A percentile compares a stretch with the other conserved stretches of the same genome.
phyloP scores from a whole-genome alignment of 1,140 invertebrate genomes.

The Caerostris darwini region DNA sequence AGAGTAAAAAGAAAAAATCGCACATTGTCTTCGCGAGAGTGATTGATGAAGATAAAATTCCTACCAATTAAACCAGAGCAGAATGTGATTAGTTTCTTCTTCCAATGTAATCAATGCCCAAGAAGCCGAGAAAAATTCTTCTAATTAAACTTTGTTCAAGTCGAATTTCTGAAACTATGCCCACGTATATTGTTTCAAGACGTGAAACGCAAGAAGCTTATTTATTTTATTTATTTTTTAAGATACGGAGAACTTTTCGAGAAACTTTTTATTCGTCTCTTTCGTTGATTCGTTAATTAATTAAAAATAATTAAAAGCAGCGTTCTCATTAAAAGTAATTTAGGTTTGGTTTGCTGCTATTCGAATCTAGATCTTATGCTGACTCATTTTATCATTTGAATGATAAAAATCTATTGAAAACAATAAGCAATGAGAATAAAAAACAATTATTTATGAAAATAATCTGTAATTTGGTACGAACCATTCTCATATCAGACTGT shows the following conservation, averaged over 20 bases:
- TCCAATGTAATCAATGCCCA: neutral
- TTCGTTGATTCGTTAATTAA: neutral
- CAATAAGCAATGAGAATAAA: too few species aligned
- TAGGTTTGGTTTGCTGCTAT: too few species aligned
- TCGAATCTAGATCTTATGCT: too few species aligned
- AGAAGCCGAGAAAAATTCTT: neutral
- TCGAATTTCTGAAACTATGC: neutral
- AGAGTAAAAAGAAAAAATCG: neutral
- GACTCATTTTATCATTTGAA: too few species aligned
- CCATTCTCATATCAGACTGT: too few species aligned
- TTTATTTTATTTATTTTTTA: neutral
- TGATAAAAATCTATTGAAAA: too few species aligned
- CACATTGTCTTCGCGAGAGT: neutral
- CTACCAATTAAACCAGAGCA: neutral
- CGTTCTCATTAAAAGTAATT: neutral
- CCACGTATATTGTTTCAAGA: neutral
- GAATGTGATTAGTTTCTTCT: conserved; percentile 3
- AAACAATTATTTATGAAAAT: too few species aligned
- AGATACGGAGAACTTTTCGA: neutral
- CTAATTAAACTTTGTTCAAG: neutral
- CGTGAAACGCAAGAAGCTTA: neutral
- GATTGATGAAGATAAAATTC: conserved; percentile 23
- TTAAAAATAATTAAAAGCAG: neutral
- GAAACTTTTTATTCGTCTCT: neutral
- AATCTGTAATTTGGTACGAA: too few species aligned